phyloP scores from a whole-genome alignment of 1,140 invertebrate species.

The Aphelinus certus region DNA sequence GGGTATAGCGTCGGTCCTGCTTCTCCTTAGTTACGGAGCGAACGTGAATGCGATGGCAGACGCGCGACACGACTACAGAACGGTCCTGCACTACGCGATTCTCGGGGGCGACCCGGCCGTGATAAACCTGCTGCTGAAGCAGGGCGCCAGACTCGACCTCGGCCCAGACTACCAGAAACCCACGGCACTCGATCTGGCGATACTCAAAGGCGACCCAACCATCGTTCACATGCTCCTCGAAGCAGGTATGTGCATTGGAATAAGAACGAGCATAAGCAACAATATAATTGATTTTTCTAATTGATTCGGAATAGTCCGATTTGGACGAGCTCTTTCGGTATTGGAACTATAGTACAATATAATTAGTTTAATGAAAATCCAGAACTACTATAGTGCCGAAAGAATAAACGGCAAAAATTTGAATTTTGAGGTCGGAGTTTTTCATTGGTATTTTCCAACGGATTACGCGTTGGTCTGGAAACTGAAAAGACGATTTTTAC shows the following conservation, averaged over 20 bases:
- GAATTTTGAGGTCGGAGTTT: too few relatives aligned
- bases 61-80: slow-evolving; percentile 81
- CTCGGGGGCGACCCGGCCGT: slow-evolving; percentile 81
- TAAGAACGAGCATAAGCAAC: too few relatives aligned
- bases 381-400: too few relatives aligned
- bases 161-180: slow-evolving; percentile 79
- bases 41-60: slow-evolving; percentile 85
- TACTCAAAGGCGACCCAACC: slow-evolving; percentile 80
- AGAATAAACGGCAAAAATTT: too few relatives aligned
- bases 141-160: slow-evolving; percentile 76
- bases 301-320: too few relatives aligned
- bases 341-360: too few relatives aligned
- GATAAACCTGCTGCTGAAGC: slow-evolving; percentile 83
- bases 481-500: too few relatives aligned
- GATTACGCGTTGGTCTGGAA: too few relatives aligned
- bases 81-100: slow-evolving; percentile 89
- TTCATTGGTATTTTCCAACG: too few relatives aligned
- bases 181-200: slow-evolving; percentile 84
- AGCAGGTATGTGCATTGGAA: slow-evolving; percentile 66
- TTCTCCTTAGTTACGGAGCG: slow-evolving; percentile 81
- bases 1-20: slow-evolving; percentile 80
- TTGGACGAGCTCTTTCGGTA: too few relatives aligned
- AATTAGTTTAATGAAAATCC: too few relatives aligned
- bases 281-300: too few relatives aligned
- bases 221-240: slow-evolving; percentile 76